phyloP scores from a whole-genome alignment of 2,888 invertebrate species.

The Beris morrisii region DNA sequence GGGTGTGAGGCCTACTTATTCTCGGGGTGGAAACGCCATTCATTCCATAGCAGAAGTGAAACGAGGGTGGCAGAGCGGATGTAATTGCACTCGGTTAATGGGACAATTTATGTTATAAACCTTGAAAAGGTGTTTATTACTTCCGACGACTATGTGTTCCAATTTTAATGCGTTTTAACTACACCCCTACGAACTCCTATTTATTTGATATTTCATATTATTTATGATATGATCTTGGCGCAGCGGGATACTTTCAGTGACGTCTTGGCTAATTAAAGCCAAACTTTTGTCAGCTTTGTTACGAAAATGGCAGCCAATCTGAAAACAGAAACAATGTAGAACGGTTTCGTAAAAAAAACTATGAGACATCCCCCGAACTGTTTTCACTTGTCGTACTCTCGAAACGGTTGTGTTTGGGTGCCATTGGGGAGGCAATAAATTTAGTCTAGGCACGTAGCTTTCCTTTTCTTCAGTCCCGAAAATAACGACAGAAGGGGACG shows the following conservation, averaged over 20 bases:
- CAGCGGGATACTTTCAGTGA: neutral
- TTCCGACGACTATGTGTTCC: neutral
- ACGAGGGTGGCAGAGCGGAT: neutral
- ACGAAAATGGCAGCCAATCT: neutral
- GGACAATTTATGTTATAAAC: conserved; percentile 27
- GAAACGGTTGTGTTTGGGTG: conserved; percentile 33
- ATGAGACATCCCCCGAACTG: neutral
- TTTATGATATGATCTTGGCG: neutral
- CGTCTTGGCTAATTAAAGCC: neutral
- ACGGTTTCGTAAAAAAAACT: neutral
- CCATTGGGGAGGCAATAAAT: conserved; percentile 48
- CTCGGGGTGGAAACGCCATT: too few species aligned
- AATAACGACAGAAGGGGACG: neutral
- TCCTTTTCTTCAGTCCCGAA: conserved; percentile 34
- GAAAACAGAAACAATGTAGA: neutral
- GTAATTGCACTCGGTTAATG: conserved; percentile 39
- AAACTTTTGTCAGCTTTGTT: too few species aligned
- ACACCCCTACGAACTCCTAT: too few species aligned
- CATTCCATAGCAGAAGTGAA: neutral
- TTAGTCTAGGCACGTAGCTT: conserved; percentile 54
- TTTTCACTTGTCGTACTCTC: neutral
- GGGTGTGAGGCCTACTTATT: too few species aligned
- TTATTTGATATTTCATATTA: too few species aligned
- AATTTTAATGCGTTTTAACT: too few species aligned
- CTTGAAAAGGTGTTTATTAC: conserved; percentile 25